Base-by-base conservation (phyloP, 2,888 invertebrate species). In the Osmoderma eremita region DNA sequence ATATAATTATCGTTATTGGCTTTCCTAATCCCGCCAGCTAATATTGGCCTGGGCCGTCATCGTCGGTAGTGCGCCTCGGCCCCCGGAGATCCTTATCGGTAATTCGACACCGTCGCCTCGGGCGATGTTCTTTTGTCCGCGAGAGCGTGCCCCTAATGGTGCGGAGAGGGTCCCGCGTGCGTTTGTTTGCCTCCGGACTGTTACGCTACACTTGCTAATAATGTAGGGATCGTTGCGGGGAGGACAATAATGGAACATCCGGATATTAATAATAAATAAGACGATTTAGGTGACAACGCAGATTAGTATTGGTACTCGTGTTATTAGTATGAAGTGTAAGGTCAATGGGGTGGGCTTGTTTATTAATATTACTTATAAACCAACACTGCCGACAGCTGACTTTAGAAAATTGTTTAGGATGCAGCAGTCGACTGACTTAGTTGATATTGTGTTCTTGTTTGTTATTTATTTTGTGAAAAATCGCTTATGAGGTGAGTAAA, bases 1-100 rank as follows among this genome's bases (percentile, higher is more conserved):
- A 82, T 82, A 80, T 79, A 82, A 83, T 83, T 83, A 83, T 79
- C 81, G 76, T 83, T 83, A 82, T 82, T 82, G 82, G 81, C 81
- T 80, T 80, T 80, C 75, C 78, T 80, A 80, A 82, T 81, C 80
- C 79, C 75, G 76, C 71, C 75, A 72, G 77, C 77, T 77, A 76
- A 77, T 78, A 73, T 74, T 72, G 58, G 58, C 24, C 58, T 45
- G n/a, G 30, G 22, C 20, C 18, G 20, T 56, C 41, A 15, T 10
- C 41, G 24, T 22, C 22, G 13, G 42, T 41, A 5, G 24, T 24
- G 24, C 24, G 30, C 30, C 30, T 30, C 3, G 71, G 74, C 75
- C 74, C 71, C 20, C 58, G 17, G 58, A 61, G 76, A 77, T 76
- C 71, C 68, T 74, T 76, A 78, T 77, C 78, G 73, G 80, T 80